Evolutionary conservation across 2,797 vertebrate genomes (phyloP).

Genomic region (Scolopax bukidnonensis): DNA sequence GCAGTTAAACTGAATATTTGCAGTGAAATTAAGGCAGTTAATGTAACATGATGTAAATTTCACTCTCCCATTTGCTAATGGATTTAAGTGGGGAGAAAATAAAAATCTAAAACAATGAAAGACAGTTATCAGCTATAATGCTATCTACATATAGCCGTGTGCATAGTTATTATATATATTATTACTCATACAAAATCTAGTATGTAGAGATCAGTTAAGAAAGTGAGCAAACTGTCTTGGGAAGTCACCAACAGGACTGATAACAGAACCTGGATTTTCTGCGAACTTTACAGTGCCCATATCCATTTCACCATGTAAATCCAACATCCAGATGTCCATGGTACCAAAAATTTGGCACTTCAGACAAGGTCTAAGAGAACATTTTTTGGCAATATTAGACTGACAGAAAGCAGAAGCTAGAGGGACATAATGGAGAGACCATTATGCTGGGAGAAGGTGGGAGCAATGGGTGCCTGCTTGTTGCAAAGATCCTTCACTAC

Average conservation of each 20-base stretch:
- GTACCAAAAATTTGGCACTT: background rate
- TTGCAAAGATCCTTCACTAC: background rate
- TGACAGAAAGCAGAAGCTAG: background rate
- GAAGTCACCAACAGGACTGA: background rate
- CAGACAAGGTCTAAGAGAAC: background rate
- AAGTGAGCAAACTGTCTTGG: background rate
- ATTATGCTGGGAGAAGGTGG: background rate
- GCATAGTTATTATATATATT: background rate
- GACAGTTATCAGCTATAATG: background rate
- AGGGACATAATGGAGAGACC: background rate
- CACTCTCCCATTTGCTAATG: background rate
- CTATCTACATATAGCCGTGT: fast-evolving
- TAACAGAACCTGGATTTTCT: background rate
- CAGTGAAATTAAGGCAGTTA: background rate
- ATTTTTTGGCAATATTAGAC: background rate
- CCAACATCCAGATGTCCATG: background rate
- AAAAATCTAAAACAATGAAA: background rate
- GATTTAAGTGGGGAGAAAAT: background rate
- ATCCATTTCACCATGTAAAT: background rate
- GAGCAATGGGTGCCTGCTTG: background rate
- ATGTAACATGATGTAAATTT: background rate
- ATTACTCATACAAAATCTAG: background rate
- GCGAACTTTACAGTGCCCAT: background rate
- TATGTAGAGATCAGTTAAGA: background rate
- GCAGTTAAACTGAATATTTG: background rate